These are phyloP conservation scores for Hippoglossus hippoglossus DNA, from an alignment of 2,797 vertebrate genomes.

Conservation along the genomic window DNA sequence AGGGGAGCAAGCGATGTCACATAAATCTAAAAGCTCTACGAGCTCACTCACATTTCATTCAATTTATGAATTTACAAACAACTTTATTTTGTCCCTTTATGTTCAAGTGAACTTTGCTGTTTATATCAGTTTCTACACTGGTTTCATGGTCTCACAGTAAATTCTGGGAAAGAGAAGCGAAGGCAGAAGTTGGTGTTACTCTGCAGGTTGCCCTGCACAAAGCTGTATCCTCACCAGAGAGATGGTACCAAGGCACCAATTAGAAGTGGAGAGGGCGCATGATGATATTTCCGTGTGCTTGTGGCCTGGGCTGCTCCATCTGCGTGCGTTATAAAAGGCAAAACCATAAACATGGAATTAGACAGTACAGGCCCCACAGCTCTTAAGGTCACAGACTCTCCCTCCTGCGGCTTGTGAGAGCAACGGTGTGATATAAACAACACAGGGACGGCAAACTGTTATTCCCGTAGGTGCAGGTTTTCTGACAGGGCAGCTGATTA, in stretches of 20 bases:
- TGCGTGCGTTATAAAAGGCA: conserved; percentile 83
- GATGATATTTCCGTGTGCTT: conserved; percentile 86
- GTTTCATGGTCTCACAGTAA: conserved; percentile 5
- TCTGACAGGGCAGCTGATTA: conserved; percentile 52
- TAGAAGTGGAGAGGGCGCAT: conserved; percentile 79
- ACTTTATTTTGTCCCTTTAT: conserved; percentile 9
- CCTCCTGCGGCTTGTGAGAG: conserved; percentile 66
- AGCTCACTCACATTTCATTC: background rate
- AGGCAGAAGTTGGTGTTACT: conserved; percentile 56
- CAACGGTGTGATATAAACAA: conserved; percentile 76
- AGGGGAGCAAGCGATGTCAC: background rate
- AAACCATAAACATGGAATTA: conserved; percentile 86
- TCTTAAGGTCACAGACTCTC: conserved; percentile 76
- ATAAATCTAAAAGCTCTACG: background rate
- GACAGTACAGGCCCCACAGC: conserved; percentile 76
- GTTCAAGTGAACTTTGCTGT: background rate
- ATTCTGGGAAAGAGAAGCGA: conserved; percentile 16
- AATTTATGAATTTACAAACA: background rate
- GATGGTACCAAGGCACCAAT: conserved; percentile 84
- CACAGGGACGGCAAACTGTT: conserved; percentile 51
- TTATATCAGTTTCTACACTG: conserved; percentile 10
- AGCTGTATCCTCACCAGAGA: conserved; percentile 67
- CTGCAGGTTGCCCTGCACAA: conserved; percentile 55
- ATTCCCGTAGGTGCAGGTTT: conserved; percentile 39
- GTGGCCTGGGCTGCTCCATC: conserved; percentile 76